Evolutionary conservation across 2,113 vertebrate species (phyloP).

Genomic region (Ceratotherium simum): DNA sequence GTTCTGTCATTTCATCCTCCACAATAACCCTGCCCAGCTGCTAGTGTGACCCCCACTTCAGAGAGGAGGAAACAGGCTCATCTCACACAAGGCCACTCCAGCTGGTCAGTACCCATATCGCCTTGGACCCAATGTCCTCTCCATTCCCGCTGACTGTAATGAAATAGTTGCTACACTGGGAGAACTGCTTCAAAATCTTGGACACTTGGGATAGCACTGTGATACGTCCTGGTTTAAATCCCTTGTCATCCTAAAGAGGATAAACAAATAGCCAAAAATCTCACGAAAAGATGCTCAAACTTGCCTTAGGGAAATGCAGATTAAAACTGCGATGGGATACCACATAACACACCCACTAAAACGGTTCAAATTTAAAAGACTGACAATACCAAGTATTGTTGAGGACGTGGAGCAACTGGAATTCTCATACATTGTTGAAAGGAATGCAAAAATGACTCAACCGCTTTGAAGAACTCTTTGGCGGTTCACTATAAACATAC

Average conservation of each 20-base stretch:
- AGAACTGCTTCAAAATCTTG: constrained; percentile 8
- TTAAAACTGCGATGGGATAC: background rate
- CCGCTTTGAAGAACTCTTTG: background rate
- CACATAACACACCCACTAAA: background rate
- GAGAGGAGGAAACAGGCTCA: background rate
- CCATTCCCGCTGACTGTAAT: background rate
- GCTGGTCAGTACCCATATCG: background rate
- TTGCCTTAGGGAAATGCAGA: background rate
- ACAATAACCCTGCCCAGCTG: background rate
- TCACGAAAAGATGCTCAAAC: background rate
- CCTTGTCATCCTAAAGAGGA: background rate
- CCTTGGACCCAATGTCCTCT: background rate
- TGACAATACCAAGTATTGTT: background rate
- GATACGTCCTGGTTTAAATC: background rate
- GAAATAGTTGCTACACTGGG: background rate
- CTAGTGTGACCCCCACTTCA: background rate
- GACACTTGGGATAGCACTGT: background rate
- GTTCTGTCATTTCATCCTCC: background rate
- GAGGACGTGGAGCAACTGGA: background rate
- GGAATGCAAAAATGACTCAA: background rate
- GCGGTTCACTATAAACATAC: background rate
- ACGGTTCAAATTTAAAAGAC: background rate
- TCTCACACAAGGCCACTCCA: background rate
- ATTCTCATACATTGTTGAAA: background rate
- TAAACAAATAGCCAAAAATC: background rate